phyloP scores from a whole-genome alignment of 2,113 vertebrate genomes.

The Lophochroa leadbeateri region DNA sequence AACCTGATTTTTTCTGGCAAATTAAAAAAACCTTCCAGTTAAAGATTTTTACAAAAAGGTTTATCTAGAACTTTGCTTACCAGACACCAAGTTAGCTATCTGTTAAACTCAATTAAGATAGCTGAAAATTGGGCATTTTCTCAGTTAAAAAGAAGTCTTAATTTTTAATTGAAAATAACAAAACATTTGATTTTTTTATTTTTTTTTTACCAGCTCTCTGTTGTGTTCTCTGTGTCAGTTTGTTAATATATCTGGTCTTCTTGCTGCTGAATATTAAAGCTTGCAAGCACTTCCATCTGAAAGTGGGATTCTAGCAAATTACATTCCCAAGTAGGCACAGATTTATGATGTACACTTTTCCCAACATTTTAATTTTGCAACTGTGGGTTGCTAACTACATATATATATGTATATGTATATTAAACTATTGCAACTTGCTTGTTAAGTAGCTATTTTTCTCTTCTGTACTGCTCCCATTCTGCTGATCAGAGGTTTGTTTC shows the following conservation, averaged over 20 bases:
- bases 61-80: background rate
- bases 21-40: background rate
- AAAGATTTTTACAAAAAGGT: background rate
- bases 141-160: background rate
- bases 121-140: background rate
- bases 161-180: background rate
- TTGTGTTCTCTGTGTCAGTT: background rate
- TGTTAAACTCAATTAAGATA: background rate
- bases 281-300: background rate
- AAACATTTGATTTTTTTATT: background rate
- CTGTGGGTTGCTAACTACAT: background rate
- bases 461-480: background rate
- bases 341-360: background rate
- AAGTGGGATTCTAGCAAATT: background rate
- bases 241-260: background rate
- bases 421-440: background rate
- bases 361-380: background rate
- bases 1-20: background rate
- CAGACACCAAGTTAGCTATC: too few relatives aligned
- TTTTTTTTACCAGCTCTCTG: background rate
- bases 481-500: constrained; percentile 46
- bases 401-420: background rate
- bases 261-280: background rate
- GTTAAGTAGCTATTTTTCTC: constrained; percentile 26
- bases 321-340: background rate